phyloP scores from a whole-genome alignment of 2,113 vertebrate species.

The Tonatia bakeri region DNA sequence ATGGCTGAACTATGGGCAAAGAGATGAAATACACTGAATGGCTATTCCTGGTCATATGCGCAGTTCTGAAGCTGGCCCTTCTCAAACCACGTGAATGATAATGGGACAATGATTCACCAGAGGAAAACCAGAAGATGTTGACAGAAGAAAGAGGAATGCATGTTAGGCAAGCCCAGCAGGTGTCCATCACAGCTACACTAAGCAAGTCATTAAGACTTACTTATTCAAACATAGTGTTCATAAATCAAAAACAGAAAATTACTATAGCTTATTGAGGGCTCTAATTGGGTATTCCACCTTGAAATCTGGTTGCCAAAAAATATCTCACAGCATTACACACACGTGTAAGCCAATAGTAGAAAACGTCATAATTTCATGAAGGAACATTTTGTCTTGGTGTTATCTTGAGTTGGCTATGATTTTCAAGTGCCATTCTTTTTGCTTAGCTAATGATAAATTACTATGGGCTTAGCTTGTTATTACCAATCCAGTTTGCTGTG shows the following conservation, averaged over 20 bases:
- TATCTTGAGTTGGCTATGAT: not conserved
- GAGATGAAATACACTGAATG: not conserved
- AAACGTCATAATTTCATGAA: not conserved
- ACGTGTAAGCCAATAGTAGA: no score
- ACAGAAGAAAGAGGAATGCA: not conserved
- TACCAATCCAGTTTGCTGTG: conserved; percentile 30
- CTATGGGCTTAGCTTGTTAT: not conserved
- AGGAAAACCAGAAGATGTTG: not conserved
- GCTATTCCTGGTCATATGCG: not conserved
- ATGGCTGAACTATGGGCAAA: not conserved
- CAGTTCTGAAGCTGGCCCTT: not conserved
- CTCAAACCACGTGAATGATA: not conserved
- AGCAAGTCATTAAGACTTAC: not conserved
- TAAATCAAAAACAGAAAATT: not conserved
- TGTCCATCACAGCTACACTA: not conserved
- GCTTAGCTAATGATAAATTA: conserved; percentile 35
- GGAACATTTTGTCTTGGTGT: not conserved
- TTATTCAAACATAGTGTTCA: not conserved
- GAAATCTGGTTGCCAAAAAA: not conserved
- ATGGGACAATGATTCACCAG: not conserved
- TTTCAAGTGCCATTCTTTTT: not conserved
- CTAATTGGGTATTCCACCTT: not conserved
- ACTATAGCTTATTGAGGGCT: not conserved
- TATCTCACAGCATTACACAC: not conserved
- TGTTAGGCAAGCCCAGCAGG: not conserved